Percentiles rank a stretch among this genome's conserved stretches.
Conservation (phyloP, 2,888 invertebrate genomes). For the Ferrisia virgata region DNA sequence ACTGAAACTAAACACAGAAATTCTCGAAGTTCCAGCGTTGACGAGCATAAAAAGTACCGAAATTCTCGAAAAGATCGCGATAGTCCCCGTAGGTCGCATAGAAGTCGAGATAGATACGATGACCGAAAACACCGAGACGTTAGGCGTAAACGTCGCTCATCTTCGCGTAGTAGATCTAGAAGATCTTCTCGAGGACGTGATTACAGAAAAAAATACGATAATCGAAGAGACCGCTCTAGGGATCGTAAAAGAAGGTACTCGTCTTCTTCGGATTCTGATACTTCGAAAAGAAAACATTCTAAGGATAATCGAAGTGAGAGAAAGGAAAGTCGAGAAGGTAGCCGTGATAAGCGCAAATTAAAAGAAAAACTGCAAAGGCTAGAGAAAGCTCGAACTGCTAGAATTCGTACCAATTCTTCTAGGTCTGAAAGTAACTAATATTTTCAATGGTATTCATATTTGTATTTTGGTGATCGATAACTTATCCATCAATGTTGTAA, state of each 20-base stretch:
- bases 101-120: neutral
- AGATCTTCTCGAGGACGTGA: neutral
- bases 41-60: conserved; percentile 38
- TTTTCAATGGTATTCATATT: neutral
- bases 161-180: conserved; percentile 2
- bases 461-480: neutral
- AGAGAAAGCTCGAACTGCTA: conserved; percentile 20
- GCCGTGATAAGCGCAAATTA: conserved; percentile 23
- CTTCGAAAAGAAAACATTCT: neutral
- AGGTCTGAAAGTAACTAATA: conserved; percentile 2
- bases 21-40: neutral
- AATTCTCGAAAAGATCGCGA: conserved; percentile 15
- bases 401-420: neutral
- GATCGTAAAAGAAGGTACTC: conserved; percentile 22
- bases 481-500: neutral
- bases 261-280: neutral
- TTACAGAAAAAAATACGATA: neutral
- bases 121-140: neutral
- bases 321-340: neutral
- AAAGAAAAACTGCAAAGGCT: conserved; percentile 6
- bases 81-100: neutral
- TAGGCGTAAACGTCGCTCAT: neutral
- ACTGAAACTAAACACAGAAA: neutral
- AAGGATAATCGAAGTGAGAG: neutral
- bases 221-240: neutral